Base-by-base conservation (phyloP, 2,888 invertebrate species). In the Hypomecis punctinalis region DNA sequence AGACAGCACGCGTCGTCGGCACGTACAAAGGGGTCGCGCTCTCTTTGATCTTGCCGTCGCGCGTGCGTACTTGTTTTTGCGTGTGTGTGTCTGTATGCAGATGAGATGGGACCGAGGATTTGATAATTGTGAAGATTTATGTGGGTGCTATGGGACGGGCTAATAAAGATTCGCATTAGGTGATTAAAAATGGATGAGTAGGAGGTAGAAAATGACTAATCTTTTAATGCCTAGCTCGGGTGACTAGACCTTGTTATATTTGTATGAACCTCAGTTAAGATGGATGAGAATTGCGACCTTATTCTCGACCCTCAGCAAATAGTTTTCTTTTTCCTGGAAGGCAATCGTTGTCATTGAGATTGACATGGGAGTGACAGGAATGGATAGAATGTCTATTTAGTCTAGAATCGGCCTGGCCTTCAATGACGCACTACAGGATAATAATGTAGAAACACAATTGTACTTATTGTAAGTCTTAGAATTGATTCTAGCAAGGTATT, bases 81-180 rank as follows among this genome's bases (percentile, higher is more conserved):
- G 77, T 77, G 69, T 85, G 83, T 86, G 85, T 84, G 88, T 77
- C 82, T 86, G 83, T 88, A 91, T 91, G 92, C 89, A 92, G 91
- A 92, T 91, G 90, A 90, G 89, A 81, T 77, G 80, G 75, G 78
- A 79, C 82, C 76, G 88, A 86, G 91, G 91, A 91, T 93, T 93
- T 91, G 92, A 91, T 93, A 93, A 93, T 92, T 92, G 92, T 89
- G 78, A 90, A 90, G 92, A 93, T 92, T 92, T 91, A 90, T 90
- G 84, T 78, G 76, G 79, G 77, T 80, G 83, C 82, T 69, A 67
- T 58, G 67, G 66, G 68, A 61, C 66, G 64, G 62, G 70, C 68
- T 69, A 68, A 69, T 64, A 65, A 65, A 60, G 60, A 60, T 61
- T 69, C 63, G 69, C 70, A 70, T 73, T 74, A 69, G 70, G 65